Base-by-base conservation (phyloP, 2,888 invertebrate species). In the Caenorhabditis sp. region DNA sequence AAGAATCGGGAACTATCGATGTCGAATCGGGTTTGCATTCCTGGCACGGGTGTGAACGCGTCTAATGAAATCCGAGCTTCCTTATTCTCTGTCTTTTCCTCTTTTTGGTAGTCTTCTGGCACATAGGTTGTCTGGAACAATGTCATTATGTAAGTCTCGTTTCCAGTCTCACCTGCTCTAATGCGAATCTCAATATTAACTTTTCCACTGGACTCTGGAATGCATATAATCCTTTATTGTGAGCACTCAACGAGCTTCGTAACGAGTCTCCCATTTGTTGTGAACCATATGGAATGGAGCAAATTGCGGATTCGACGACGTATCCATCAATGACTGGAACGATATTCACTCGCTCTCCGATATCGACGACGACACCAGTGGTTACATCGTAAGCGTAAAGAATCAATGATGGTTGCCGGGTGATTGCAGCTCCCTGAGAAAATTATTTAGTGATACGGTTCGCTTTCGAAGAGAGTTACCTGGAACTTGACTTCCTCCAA, bases 321-420 rank as follows among this genome's bases (percentile, higher is more conserved):
- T 93, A 93, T 59, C 93, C 94, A 90, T 94, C 94, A 88, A 93
- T 94, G 49, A 94, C 93, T 26, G 94, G 94, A 47, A 94, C 92
- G 47, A 94, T 93, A 85, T 94, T 94, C 74, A 94, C 92, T 79
- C 94, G 91, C 84, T 94, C 94, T 31, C 94, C 94, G 66, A 94
- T 93, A 89, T 94, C 94, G 22, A 94, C 94, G 38, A 94, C 93
- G 64, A 94, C 93, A 24, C 94, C 94, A 10, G 94, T 94, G 4
- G 93, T 94, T 28, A 94, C 93, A 80, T 94, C 94, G 91, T 94
- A 94, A 2, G 94, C 93, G 92, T 94, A 94, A 31, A 94, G 93
- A 24, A 94, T 93, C 59, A 94, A 92, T 16, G 94, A 93, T 8
- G 94, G 93, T 90, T 94, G 94, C 82, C 94, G 93, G 44, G 93